Conservation (phyloP, 2,797 vertebrate species). For the Phataginus tricuspis region DNA sequence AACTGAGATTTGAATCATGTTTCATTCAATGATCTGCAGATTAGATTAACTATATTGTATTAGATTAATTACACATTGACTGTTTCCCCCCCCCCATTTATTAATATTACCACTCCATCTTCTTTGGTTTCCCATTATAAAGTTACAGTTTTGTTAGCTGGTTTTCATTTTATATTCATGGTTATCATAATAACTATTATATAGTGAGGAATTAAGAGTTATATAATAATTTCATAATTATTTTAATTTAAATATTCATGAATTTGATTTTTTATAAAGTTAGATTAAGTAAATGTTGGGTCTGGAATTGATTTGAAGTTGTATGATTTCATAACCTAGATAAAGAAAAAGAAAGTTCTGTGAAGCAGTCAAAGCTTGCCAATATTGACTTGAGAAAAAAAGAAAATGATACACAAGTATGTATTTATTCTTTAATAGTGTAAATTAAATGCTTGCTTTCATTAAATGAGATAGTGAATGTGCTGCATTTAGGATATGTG, state of each 20-base stretch:
- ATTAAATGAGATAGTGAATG: constrained; percentile 40
- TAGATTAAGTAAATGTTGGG: constrained; percentile 45
- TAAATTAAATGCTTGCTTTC: constrained; percentile 44
- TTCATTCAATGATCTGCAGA: constrained; percentile 13
- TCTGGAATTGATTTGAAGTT: constrained; percentile 57
- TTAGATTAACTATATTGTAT: background rate
- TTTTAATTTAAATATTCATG: constrained; percentile 52
- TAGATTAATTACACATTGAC: background rate
- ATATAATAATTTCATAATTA: constrained; percentile 47
- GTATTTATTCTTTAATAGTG: constrained; percentile 41
- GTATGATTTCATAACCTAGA: constrained; percentile 81
- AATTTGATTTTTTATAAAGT: constrained; percentile 45
- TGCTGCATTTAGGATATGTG: background rate
- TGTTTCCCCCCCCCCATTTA: background rate
- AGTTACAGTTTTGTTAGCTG: constrained; percentile 28
- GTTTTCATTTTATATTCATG: constrained; percentile 52
- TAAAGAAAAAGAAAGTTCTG: constrained; percentile 76
- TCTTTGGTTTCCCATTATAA: constrained; percentile 41
- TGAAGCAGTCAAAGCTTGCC: constrained; percentile 60
- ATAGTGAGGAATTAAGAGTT: constrained; percentile 39
- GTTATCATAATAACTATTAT: constrained; percentile 33
- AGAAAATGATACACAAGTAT: constrained; percentile 82
- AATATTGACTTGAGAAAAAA: constrained; percentile 76
- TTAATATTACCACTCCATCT: background rate
- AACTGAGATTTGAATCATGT: constrained; percentile 33